Base-by-base conservation (phyloP, 1,140 invertebrate genomes). In the Nephotettix cincticeps region DNA sequence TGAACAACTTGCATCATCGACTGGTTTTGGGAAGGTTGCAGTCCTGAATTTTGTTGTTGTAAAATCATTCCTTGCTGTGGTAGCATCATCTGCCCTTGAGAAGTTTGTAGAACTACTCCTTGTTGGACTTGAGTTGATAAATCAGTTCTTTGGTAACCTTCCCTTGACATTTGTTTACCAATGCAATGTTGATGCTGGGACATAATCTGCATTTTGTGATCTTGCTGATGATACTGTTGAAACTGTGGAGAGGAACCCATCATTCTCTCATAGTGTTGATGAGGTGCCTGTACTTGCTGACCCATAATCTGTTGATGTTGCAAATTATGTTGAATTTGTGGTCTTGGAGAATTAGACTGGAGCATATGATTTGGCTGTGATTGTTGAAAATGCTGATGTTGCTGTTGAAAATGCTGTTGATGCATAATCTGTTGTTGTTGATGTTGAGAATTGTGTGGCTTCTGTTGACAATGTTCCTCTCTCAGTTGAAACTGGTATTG, bases 401-500 rank as follows among this genome's bases (percentile, higher is more conserved):
- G 78, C 17, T 78, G 75, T 43, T 40, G 56, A 27, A 45, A 29
- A 27, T 76, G 75, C n/a, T 77, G 71, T 45, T 81, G 81, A 19
- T 79, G 79, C 65, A 77, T 76, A n/a, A 77, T 71, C 13, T 79
- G 77, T 6, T 69, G 58, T 68, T 81, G 81, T 67, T 82, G 80
- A 79, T 82, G 78, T 80, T 80, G 28, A 81, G 77, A 40, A 27
- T 56, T 30, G 30, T 71, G 70, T 61, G n/a, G 21, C 32, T 68
- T 71, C 17, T 67, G 63, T 13, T 71, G 70, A 23, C 61, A 29
- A 13, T 72, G 66, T 3, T 25, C 27, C 6, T 54, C 25, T 25
- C 19, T 47, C n/a, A 36, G 69, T 17, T 27, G 13, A 25, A 28
- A 58, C 69, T 71, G 70, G 17, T 30, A 17, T 27, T 58, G 40